Base-by-base conservation (phyloP, 2,888 invertebrate species). In the Congeria kusceri region DNA sequence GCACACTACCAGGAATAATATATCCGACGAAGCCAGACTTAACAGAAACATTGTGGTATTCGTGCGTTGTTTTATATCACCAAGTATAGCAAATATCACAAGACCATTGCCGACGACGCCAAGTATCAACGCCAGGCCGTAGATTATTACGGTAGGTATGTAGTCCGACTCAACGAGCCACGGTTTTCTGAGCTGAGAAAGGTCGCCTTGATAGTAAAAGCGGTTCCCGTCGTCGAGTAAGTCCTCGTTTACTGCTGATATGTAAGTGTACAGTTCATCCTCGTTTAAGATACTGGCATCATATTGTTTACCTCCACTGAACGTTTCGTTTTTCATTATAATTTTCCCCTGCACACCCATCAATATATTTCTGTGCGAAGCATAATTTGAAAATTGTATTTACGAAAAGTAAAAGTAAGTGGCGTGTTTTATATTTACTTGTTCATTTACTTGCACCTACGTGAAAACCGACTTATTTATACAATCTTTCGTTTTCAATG, bases 61-160 rank as follows among this genome's bases (percentile, higher is more conserved):
- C 61, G 89, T 92, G 29, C 91, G 87, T 25, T 89, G 85, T 74
- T 91, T 89, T 39, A 92, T 88, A 83, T 94, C 94, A 1, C 92
- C 87, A 20, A 90, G 61, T 91, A 94, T 93, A 28, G 94, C 93
- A 28, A 90, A 89, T 28, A 94, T 93, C 23, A 94, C 94, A 3
- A 93, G 84, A 2, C 91, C 77, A 86, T 94, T 94, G 9, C 94
- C 94, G 15, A 92, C 77, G 15, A 94, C 86, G 1, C 94, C 94
- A 25, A 94, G 72, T 15, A 94, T 64, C 81, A 94, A 92, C n/a
- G 89, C 83, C 7, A 87, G 7, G 11, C 87, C 86, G 71, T 90
- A 89, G 20, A 87, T 79, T 3, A 84, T 74, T n/a, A 84, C 82
- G 20, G 88, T 87, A 7, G 90, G 88, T 44, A 88, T 85, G 69